A percentile compares a stretch with the other conserved stretches of the same genome.
phyloP scores from a whole-genome alignment of 2,888 invertebrate species.

The Heliconius sara region DNA sequence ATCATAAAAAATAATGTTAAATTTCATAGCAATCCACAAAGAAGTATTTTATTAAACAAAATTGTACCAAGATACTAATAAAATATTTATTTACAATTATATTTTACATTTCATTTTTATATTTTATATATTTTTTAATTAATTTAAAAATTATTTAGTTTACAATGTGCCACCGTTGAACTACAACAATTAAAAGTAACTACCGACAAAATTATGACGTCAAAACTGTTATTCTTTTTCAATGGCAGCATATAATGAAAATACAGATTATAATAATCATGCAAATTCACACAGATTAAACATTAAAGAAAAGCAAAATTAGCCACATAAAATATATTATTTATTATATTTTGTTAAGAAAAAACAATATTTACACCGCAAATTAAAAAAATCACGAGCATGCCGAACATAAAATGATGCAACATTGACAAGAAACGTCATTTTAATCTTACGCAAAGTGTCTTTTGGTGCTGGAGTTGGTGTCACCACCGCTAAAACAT shows the following conservation, averaged over 20 bases:
- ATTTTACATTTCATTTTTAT: too few species aligned
- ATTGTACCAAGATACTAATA: background rate
- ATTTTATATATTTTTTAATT: background rate
- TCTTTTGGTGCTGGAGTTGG: slow-evolving; percentile 66
- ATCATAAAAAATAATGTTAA: background rate
- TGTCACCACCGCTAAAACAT: slow-evolving; percentile 65
- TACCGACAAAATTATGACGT: background rate
- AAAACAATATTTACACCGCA: slow-evolving; percentile 21
- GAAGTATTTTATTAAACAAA: background rate
- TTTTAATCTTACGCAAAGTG: slow-evolving; percentile 64
- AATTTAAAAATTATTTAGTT: background rate
- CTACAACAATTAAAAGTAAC: background rate
- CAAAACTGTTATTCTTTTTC: background rate
- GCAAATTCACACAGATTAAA: slow-evolving; percentile 23
- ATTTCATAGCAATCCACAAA: background rate
- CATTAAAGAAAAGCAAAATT: slow-evolving; percentile 7
- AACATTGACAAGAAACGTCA: slow-evolving; percentile 49
- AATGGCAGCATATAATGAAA: slow-evolving; percentile 3
- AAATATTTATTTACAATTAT: background rate
- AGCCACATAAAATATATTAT: background rate
- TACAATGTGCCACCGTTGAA: background rate
- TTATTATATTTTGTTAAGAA: background rate
- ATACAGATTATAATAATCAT: slow-evolving; percentile 28
- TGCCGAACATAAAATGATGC: slow-evolving; percentile 53
- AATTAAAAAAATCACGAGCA: slow-evolving; percentile 44